phyloP scores from a whole-genome alignment of 2,888 invertebrate species.

The Pseudeuparius sepicola region DNA sequence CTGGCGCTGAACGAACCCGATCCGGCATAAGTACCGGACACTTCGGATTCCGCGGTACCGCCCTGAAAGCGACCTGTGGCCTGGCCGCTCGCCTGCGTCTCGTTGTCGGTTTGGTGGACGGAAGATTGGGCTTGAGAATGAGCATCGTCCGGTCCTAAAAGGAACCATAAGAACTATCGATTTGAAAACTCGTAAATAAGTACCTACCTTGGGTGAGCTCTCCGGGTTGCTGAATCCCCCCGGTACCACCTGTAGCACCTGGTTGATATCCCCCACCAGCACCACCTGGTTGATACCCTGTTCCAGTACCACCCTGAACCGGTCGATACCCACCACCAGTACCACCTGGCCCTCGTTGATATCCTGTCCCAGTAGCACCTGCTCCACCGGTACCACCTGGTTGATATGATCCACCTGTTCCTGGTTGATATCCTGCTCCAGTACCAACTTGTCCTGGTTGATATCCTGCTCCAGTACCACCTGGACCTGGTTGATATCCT shows the following conservation, averaged over 20 bases:
- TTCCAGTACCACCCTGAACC: conserved; percentile 7
- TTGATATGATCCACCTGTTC: conserved; percentile 6
- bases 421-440: conserved; percentile 4
- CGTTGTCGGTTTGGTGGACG: conserved; percentile 46
- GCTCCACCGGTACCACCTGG: conserved; percentile 9
- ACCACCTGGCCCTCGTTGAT: conserved; percentile 8
- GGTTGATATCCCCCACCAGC: conserved; percentile 11
- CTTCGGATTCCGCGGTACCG: conserved; percentile 72
- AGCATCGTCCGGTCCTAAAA: conserved; percentile 49
- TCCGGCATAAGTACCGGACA: conserved; percentile 69
- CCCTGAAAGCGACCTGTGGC: conserved; percentile 67
- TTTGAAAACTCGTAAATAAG: no score
- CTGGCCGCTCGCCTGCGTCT: conserved; percentile 65
- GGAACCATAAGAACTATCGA: no score
- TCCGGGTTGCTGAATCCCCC: conserved; percentile 1
- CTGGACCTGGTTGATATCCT: no score
- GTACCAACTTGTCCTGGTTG: conserved; percentile 20
- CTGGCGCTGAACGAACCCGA: conserved; percentile 74
- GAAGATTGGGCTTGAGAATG: conserved; percentile 66
- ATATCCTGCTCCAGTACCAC: no score
- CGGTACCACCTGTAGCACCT: conserved; percentile 7
- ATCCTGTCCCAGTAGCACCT: conserved; percentile 5
- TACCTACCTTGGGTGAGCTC: background rate
- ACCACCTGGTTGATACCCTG: background rate
- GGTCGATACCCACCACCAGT: background rate